Evolutionary conservation across 2,113 vertebrate species (phyloP).

Genomic region (Sander vitreus): DNA sequence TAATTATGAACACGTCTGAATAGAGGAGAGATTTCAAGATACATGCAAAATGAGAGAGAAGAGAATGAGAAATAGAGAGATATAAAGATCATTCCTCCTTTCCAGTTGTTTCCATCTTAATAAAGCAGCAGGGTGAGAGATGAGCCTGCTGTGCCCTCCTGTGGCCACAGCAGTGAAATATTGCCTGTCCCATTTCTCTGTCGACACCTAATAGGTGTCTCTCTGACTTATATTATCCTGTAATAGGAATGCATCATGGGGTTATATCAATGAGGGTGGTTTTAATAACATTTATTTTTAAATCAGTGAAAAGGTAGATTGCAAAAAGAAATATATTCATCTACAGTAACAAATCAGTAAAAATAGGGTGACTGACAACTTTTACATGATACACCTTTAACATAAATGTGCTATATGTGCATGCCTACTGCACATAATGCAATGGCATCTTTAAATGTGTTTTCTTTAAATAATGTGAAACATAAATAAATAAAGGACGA

Average conservation of each 20-base stretch:
- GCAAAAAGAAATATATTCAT: neutral
- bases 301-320: neutral
- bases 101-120: constrained; percentile 63
- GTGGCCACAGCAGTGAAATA: constrained; percentile 77
- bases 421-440: neutral
- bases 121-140: constrained; percentile 66
- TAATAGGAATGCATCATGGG: constrained; percentile 11
- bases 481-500: neutral
- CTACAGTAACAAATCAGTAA: neutral
- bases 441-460: neutral
- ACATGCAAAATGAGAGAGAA: constrained; percentile 57
- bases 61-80: constrained; percentile 39
- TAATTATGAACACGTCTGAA: constrained; percentile 77
- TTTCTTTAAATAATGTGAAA: neutral
- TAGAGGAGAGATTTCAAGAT: constrained; percentile 68
- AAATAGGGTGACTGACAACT: neutral
- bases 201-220: constrained; percentile 48
- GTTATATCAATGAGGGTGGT: neutral
- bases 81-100: constrained; percentile 61
- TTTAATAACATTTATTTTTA: neutral
- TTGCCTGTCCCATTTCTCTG: constrained; percentile 47
- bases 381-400: neutral
- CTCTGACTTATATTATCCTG: constrained; percentile 43
- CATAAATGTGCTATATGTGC: neutral
- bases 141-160: constrained; percentile 84